Evolutionary conservation across 2,113 vertebrate species (phyloP), one percentile per base, ranked within the genome.

Genomic region (Zosterops borbonicus): DNA sequence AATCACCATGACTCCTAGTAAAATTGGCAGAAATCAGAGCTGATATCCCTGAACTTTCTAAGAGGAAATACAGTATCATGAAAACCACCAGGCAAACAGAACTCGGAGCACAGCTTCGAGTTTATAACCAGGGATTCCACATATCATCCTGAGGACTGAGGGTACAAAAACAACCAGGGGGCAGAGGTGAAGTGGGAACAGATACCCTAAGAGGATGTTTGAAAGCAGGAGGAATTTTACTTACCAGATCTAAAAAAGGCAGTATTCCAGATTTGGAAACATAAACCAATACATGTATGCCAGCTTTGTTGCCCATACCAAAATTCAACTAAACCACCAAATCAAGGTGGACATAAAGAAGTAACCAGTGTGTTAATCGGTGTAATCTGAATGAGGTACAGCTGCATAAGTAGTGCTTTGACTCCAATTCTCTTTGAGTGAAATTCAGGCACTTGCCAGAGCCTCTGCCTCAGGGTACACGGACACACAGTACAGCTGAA

Each of bases 81-180:
- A n/a, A 89, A 81, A n/a, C 5, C 41, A 70, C 8, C 1, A 2
- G 42, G 52, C 1, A 11, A 69, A 74, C 11, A 67, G 21, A 75
- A 84, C 0, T 35, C 1, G 8, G 7, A 87, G 58, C 0, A 2
- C n/a, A n/a, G 25, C 29, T 44, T 64, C 3, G 7, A 27, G 16
- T n/a, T 81, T n/a, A 68, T 9, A 82, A 28, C 17, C 49, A 44
- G 31, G n/a, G 27, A 17, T 12, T 49, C 35, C n/a, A 56, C 7
- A 2, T 5, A 28, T 4, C 33, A n/a, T 44, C 46, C 59, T 49
- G 23, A 91, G 24, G 41, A 47, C 13, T 46, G 59, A 63, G 15
- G 5, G 31, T 47, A 78, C 21, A 58, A 31, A 68, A 46, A 13
- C 33, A 78, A 3, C 9, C 11, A 6, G 5, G 3, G 11, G 9